Base-by-base conservation (phyloP, 2,888 invertebrate species). In the Meganola albula region DNA sequence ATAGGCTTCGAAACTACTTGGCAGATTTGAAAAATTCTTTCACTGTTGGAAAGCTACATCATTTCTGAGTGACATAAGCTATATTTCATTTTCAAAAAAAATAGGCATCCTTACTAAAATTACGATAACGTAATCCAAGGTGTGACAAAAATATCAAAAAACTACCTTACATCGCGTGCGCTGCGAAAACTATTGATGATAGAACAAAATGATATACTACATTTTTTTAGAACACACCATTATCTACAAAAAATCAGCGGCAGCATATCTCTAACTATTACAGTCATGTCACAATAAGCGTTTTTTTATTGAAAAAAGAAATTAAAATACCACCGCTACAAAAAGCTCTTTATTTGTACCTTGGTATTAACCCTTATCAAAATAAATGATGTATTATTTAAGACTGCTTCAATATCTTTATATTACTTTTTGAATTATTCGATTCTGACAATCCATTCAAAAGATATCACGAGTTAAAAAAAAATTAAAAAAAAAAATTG, bases 221-320 rank as follows among this genome's bases (percentile, higher is more conserved):
- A 9, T 9, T 16, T 27, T 33, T 21, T 12, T 12, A 23, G 26
- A 27, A 22, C 12, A 13, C 12, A 27, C 27, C 11, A 14, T 24
- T 24, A 31, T 24, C 11, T 24, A 31, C 16, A 23, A 31, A 31
- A 30, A 23, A 14, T 23, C 23, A 14, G 23, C 23, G 12, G 27
- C 22, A 32, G 14, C 29, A 28, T 31, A 24, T 31, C 24, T 18
- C 24, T 31, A 24, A 27, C 27, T 27, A 12, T 20, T 18, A 12
- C 18, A 24, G 24, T 31, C 24, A 24, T 26, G 22, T 18, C 9
- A 24, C 27, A 12, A 16, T 18, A n/a, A 23, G 12, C 14, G 20
- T 12, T n/a, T 12, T 34, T 27, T 29, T 24, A 36, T 39, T 27
- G 69, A 22, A 28, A 18, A 18, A 20, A 11, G 8, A 10, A 27